These are phyloP conservation scores for Apoda limacodes DNA, from an alignment of 2,888 invertebrate genomes.

Conservation along the genomic window DNA sequence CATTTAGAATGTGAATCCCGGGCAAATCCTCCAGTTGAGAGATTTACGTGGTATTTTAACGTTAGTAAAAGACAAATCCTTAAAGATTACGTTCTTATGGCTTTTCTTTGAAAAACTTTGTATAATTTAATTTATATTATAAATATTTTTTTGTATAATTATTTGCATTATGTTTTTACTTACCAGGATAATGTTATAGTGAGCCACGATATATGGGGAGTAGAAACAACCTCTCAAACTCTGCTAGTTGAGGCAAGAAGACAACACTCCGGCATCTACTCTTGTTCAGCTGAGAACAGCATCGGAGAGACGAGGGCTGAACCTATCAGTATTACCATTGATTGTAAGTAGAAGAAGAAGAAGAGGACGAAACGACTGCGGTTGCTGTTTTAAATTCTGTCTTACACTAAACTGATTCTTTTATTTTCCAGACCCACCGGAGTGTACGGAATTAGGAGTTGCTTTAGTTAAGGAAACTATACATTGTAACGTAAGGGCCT, in stretches of 20 bases:
- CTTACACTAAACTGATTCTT: background rate
- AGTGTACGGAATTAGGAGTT: constrained; percentile 45
- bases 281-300: constrained; percentile 46
- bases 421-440: constrained; percentile 47
- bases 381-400: background rate
- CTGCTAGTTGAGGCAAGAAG: constrained; percentile 39
- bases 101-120: too few species aligned
- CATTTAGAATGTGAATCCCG: constrained; percentile 51
- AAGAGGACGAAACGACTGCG: background rate
- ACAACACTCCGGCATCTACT: constrained; percentile 44
- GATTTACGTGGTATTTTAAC: constrained; percentile 55
- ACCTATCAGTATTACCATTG: constrained; percentile 39
- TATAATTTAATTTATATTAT: too few species aligned
- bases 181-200: constrained; percentile 48
- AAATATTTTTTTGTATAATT: constrained; percentile 1
- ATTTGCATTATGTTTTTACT: constrained; percentile 8
- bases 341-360: constrained; percentile 50
- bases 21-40: constrained; percentile 56
- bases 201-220: constrained; percentile 43
- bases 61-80: constrained; percentile 45
- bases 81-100: too few species aligned
- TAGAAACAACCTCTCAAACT: constrained; percentile 28
- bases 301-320: constrained; percentile 50
- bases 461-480: constrained; percentile 46
- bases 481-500: constrained; percentile 43